A percentile compares a stretch with the other conserved stretches of the same genome.
phyloP scores from a whole-genome alignment of 2,888 invertebrate species.

The Fissipunctia ypsillon region DNA sequence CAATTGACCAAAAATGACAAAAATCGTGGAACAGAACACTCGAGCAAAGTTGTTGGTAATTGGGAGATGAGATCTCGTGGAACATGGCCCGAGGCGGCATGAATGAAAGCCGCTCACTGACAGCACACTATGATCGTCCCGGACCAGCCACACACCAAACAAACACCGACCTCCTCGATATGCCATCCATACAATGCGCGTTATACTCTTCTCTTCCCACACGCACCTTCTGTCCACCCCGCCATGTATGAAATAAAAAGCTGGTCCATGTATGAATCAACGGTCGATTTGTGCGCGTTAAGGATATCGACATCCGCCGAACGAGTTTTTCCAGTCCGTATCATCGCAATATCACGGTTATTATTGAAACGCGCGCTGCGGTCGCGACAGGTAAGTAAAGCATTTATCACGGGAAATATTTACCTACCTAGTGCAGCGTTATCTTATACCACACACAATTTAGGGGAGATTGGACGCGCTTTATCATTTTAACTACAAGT shows the following conservation, averaged over 20 bases:
- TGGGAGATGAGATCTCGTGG: slow-evolving; percentile 90
- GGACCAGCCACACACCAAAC: slow-evolving; percentile 73
- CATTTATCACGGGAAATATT: slow-evolving; percentile 88
- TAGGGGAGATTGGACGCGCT: slow-evolving; percentile 77
- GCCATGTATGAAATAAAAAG: slow-evolving; percentile 71
- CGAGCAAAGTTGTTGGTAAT: slow-evolving; percentile 85
- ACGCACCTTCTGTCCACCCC: slow-evolving; percentile 7
- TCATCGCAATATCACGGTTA: slow-evolving; percentile 91
- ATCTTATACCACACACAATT: slow-evolving; percentile 76
- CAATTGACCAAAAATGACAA: slow-evolving; percentile 84
- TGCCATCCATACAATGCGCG: slow-evolving; percentile 71
- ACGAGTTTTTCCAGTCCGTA: slow-evolving; percentile 91
- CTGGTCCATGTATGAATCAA: slow-evolving; percentile 61
- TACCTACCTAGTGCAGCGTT: slow-evolving; percentile 80
- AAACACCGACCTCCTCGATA: slow-evolving; percentile 64
- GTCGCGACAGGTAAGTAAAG: slow-evolving; percentile 89
- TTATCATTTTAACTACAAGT: slow-evolving; percentile 70
- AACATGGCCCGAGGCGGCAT: slow-evolving; percentile 89
- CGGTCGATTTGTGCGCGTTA: slow-evolving; percentile 80
- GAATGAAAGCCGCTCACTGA: slow-evolving; percentile 89
- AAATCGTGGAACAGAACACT: slow-evolving; percentile 83
- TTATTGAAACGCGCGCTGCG: slow-evolving; percentile 89
- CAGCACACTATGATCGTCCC: slow-evolving; percentile 81
- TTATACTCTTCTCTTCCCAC: slow-evolving; percentile 13
- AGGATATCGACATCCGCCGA: slow-evolving; percentile 90